These are phyloP conservation scores for Eupithecia inturbata DNA, from an alignment of 2,888 invertebrate species.

Conservation along the genomic window DNA sequence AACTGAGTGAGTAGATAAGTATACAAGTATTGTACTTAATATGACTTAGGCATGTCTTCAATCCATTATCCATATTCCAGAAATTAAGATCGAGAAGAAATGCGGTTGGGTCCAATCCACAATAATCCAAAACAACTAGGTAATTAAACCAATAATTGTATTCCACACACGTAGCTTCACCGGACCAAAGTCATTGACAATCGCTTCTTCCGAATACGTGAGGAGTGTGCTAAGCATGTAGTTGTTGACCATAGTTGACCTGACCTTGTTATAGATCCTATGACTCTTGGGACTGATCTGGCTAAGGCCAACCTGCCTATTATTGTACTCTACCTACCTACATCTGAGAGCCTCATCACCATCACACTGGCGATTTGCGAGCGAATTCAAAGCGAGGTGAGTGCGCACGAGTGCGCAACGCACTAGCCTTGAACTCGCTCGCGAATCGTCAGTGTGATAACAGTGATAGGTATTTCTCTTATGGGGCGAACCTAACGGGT, in stretches of 20 bases:
- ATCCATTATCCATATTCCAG: background rate
- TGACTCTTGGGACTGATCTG: background rate
- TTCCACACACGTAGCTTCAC: background rate
- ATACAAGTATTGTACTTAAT: background rate
- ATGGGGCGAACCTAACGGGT: too few species aligned
- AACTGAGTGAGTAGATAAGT: too few species aligned
- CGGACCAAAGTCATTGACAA: constrained; percentile 25
- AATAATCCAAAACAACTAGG: background rate
- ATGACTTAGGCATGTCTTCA: background rate
- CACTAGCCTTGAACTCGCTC: too few species aligned
- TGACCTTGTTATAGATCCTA: background rate
- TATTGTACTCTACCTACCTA: too few species aligned
- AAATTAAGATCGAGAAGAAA: too few species aligned
- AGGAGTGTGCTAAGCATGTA: background rate
- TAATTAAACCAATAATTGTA: background rate
- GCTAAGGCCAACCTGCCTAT: background rate
- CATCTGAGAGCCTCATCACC: too few species aligned
- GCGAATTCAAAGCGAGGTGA: too few species aligned
- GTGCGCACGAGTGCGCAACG: too few species aligned
- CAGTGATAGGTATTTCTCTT: too few species aligned
- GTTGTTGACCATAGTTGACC: background rate
- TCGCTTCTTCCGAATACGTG: constrained; percentile 30
- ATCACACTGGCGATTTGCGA: too few species aligned
- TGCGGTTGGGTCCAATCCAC: too few species aligned
- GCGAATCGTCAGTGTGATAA: too few species aligned